Evolutionary conservation across 2,113 vertebrate species (phyloP), one percentile per base, ranked within the genome.

Genomic region (Syrrhaptes paradoxus): DNA sequence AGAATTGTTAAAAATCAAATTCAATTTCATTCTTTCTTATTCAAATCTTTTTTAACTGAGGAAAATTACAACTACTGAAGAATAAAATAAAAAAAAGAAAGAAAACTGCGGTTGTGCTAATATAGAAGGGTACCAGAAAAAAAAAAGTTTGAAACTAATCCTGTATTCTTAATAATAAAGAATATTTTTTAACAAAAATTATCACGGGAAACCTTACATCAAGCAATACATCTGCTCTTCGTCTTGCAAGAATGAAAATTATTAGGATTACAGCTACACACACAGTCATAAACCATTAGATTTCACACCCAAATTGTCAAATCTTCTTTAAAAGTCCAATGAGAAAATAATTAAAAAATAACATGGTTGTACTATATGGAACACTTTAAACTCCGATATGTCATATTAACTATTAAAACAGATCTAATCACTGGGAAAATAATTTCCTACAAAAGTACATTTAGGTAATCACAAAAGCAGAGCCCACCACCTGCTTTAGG

Each of bases 401-500:
- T 87, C 52, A 66, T 26, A 22, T 65, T 52, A 92, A 54, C 63
- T 87, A 92, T 57, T 74, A 94, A 90, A 84, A 92, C 46, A 74
- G 54, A 75, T 34, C 54, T 59, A 87, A 48, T 91, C 85, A 86
- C 67, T 62, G 59, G 57, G 66, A 98, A 98, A 98, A 97, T 84
- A 91, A 97, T 96, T 89, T 96, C 89, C 90, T 91, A 93, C 26
- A 61, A 92, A 97, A 95, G 63, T 75, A 87, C 28, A 91, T 95
- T 95, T 96, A 93, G 83, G 80, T 91, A 93, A 94, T 93, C 67
- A 97, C 82, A 93, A 96, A 97, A 93, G 89, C 82, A 89, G 95
- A 97, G 51, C 87, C 92, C 76, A 93, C 96, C 98, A 98, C 97
- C 97, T 98, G 97, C 96, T 97, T 98, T 93, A 96, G 93, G 85